Conservation (phyloP, 2,888 invertebrate genomes). For the Galerucella calmariensis region DNA sequence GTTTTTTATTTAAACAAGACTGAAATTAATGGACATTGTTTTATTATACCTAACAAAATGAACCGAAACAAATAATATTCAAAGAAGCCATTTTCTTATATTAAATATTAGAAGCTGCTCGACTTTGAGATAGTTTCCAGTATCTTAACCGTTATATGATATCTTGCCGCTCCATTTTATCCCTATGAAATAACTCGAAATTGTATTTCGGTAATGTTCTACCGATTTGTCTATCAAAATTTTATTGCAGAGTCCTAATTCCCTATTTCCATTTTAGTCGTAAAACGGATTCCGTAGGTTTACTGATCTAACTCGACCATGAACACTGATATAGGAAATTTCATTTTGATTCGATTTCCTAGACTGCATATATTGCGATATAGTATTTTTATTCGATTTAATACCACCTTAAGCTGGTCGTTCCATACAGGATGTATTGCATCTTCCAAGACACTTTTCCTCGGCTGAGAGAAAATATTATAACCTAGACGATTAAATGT, state of each 20-base stretch:
- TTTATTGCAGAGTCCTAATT: constrained; percentile 53
- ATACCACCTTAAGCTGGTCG: not conserved
- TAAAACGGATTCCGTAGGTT: constrained; percentile 37
- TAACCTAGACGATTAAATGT: no score
- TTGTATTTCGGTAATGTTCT: constrained; percentile 55
- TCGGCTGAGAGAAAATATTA: no score
- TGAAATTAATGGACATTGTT: no score
- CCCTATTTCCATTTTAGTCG: constrained; percentile 38
- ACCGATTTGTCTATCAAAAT: constrained; percentile 58
- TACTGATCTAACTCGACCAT: constrained; percentile 32
- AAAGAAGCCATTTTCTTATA: not conserved
- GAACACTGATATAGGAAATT: constrained; percentile 30
- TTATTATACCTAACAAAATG: no score
- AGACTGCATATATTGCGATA: constrained; percentile 30
- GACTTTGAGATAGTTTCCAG: not conserved
- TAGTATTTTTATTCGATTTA: constrained; percentile 24
- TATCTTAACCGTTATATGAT: not conserved
- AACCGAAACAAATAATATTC: not conserved
- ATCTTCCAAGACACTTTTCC: not conserved
- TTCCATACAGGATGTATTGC: not conserved
- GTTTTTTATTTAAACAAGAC: no score
- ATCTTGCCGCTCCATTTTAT: constrained; percentile 8
- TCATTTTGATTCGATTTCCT: constrained; percentile 16
- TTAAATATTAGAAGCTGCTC: not conserved
- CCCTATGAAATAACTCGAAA: constrained; percentile 46